Conservation (phyloP, 2,888 invertebrate species). For the Nysson spinosus region DNA sequence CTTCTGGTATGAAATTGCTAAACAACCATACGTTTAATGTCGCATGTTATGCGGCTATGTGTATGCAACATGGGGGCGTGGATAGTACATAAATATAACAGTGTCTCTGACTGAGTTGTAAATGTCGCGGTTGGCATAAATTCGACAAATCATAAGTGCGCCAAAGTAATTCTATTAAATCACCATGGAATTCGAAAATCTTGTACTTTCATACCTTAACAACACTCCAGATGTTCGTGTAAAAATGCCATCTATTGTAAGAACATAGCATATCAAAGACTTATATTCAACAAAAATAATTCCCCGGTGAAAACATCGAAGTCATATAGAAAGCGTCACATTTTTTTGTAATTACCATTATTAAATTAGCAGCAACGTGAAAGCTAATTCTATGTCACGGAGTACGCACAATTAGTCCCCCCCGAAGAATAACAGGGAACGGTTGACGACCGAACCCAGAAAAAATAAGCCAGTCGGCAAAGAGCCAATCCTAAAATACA, state of each 20-base stretch:
- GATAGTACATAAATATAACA: constrained; percentile 40
- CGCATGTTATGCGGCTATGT: constrained; percentile 17
- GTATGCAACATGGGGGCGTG: constrained; percentile 26
- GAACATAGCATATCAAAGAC: too few relatives aligned
- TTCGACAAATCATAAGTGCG: constrained; percentile 19
- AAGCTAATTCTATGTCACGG: constrained; percentile 35
- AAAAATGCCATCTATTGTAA: too few relatives aligned
- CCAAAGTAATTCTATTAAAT: constrained; percentile 23
- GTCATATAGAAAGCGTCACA: too few relatives aligned
- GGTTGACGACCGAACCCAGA: constrained; percentile 29
- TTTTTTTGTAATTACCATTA: too few relatives aligned
- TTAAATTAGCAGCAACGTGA: too few relatives aligned
- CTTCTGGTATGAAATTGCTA: too few relatives aligned
- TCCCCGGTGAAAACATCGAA: too few relatives aligned
- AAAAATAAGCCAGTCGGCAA: constrained; percentile 60
- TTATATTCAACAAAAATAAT: too few relatives aligned
- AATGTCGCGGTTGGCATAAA: constrained; percentile 24
- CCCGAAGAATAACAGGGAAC: constrained; percentile 11
- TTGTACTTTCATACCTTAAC: background rate
- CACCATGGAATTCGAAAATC: background rate
- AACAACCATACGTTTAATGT: background rate
- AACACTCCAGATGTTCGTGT: background rate
- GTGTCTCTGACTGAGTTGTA: constrained; percentile 23
- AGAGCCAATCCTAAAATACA: constrained; percentile 67
- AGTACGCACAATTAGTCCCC: constrained; percentile 29